Percentiles rank a stretch among this genome's conserved stretches.
phyloP scores from a whole-genome alignment of 2,113 vertebrate genomes.

The Paratilapia polleni region DNA sequence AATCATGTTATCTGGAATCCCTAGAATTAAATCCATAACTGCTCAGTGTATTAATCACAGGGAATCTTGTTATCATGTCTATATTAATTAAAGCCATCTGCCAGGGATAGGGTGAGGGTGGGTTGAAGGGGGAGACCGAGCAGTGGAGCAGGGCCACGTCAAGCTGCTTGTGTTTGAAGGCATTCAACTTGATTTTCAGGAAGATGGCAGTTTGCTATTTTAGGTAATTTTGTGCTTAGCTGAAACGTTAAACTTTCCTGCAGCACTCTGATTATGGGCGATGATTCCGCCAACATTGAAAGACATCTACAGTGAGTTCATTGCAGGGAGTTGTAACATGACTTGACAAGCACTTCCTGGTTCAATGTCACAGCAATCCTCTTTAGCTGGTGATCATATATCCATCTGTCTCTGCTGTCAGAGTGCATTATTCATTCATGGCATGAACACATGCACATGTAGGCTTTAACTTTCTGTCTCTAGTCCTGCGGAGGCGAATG shows the following conservation, averaged over 20 bases:
- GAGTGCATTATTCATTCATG: conserved; percentile 53
- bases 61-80: conserved; percentile 82
- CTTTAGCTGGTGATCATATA: conserved; percentile 73
- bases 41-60: conserved; percentile 80
- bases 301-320: conserved; percentile 40
- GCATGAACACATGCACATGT: conserved; percentile 53
- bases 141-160: conserved; percentile 6
- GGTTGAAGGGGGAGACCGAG: conserved; percentile 26
- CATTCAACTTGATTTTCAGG: conserved; percentile 26
- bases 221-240: conserved; percentile 38
- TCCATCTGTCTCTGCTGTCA: conserved; percentile 74
- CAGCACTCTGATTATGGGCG: conserved; percentile 30
- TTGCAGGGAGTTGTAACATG: conserved; percentile 43
- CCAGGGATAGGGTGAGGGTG: conserved; percentile 53
- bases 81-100: conserved; percentile 84
- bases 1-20: conserved; percentile 82
- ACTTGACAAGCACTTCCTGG: conserved; percentile 74
- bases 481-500: conserved; percentile 33
- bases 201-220: conserved; percentile 48
- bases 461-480: conserved; percentile 55
- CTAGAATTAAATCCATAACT: conserved; percentile 82
- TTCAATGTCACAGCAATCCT: conserved; percentile 69
- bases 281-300: conserved; percentile 20
- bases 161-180: conserved; percentile 45
- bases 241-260: conserved; percentile 45